Conservation (phyloP, 2,888 invertebrate genomes). For the Dione juno region DNA sequence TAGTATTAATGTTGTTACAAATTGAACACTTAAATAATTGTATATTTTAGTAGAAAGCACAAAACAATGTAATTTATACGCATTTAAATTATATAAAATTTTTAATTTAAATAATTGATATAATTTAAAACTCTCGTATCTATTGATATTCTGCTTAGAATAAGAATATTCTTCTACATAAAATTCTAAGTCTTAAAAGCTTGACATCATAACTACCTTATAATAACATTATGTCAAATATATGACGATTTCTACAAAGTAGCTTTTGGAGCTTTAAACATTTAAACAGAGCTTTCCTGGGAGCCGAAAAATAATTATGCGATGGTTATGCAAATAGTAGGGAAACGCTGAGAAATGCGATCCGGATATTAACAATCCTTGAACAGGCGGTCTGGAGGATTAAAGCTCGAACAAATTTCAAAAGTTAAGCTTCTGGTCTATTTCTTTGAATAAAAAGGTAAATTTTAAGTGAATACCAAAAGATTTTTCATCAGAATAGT, state of each 20-base stretch:
- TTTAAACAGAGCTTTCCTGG: conserved; percentile 9
- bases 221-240: not conserved
- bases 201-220: not conserved
- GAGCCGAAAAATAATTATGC: conserved; percentile 31
- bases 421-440: conserved; percentile 9
- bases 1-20: too few species aligned
- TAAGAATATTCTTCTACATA: not conserved
- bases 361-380: conserved; percentile 32
- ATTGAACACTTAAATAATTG: too few species aligned
- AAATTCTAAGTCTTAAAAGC: not conserved
- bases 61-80: too few species aligned
- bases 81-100: too few species aligned
- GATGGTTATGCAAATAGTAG: conserved; percentile 21
- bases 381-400: conserved; percentile 28
- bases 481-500: conserved; percentile 5
- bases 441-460: conserved; percentile 1
- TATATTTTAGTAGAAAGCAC: too few species aligned
- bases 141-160: not conserved
- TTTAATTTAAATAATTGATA: too few species aligned
- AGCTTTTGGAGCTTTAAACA: conserved; percentile 23
- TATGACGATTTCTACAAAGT: conserved; percentile 2
- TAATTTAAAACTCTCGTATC: too few species aligned
- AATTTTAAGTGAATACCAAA: conserved; percentile 7
- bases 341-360: conserved; percentile 27
- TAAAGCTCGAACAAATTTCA: conserved; percentile 22